phyloP scores from a whole-genome alignment of 1,140 invertebrate species.

The Ceratina australensis region DNA sequence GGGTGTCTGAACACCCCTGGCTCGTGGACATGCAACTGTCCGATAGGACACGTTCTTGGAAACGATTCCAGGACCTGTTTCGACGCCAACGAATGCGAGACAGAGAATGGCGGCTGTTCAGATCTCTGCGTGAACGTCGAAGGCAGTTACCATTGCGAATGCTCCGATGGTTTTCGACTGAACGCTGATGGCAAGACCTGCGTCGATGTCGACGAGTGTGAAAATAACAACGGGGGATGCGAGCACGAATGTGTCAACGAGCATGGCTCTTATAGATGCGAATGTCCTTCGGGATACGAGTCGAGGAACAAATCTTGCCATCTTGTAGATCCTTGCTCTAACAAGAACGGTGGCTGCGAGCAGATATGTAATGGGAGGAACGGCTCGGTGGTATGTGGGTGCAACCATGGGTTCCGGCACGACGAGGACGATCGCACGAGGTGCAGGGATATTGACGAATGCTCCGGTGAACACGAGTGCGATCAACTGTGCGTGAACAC shows the following conservation, averaged over 20 bases:
- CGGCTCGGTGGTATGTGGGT: slow-evolving; percentile 72
- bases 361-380: slow-evolving; percentile 72
- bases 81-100: slow-evolving; percentile 81
- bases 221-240: slow-evolving; percentile 83
- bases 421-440: slow-evolving; percentile 46
- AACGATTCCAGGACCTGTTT: slow-evolving; percentile 78
- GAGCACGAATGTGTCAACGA: slow-evolving; percentile 83
- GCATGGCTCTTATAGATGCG: slow-evolving; percentile 80
- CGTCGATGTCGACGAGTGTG: slow-evolving; percentile 83
- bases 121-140: slow-evolving; percentile 90
- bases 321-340: slow-evolving; percentile 75
- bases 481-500: slow-evolving; percentile 88
- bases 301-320: slow-evolving; percentile 60
- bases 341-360: slow-evolving; percentile 83
- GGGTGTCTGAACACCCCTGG: slow-evolving; percentile 81
- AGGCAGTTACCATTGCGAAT: slow-evolving; percentile 91
- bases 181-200: slow-evolving; percentile 80
- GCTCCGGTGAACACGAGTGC: slow-evolving; percentile 84
- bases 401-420: slow-evolving; percentile 65
- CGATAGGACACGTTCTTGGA: slow-evolving; percentile 77
- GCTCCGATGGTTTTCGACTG: slow-evolving; percentile 86
- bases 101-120: slow-evolving; percentile 78
- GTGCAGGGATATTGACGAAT: slow-evolving; percentile 85
- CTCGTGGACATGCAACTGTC: slow-evolving; percentile 83
- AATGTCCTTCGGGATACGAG: slow-evolving; percentile 75